A percentile compares a stretch with the other conserved stretches of the same genome.
phyloP scores from a whole-genome alignment of 2,113 vertebrate species.

The Bos indicus region DNA sequence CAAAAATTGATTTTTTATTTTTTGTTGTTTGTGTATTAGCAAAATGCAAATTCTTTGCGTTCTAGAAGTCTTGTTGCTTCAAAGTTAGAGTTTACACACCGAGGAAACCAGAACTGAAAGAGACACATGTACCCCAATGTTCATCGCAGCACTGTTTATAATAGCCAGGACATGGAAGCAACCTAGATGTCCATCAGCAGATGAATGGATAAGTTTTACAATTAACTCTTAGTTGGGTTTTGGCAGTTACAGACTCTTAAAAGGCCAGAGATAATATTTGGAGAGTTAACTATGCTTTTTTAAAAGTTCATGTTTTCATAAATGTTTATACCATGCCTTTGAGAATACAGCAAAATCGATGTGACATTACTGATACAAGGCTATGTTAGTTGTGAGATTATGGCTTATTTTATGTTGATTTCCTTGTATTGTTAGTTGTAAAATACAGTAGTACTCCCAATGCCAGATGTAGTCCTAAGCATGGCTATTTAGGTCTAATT shows the following conservation, averaged over 20 bases:
- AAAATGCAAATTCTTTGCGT: not conserved
- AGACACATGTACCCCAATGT: too few species aligned
- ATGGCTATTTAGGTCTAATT: not conserved
- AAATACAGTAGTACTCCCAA: not conserved
- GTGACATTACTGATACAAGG: not conserved
- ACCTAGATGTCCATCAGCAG: too few species aligned
- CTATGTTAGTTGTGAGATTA: not conserved
- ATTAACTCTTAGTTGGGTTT: not conserved
- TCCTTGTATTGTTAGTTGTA: not conserved
- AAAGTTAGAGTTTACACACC: not conserved
- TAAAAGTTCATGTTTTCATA: not conserved
- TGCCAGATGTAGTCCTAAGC: too few species aligned
- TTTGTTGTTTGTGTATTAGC: not conserved
- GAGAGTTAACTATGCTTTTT: not conserved
- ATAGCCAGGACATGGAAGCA: too few species aligned
- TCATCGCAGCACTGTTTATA: too few species aligned
- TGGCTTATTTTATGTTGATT: not conserved
- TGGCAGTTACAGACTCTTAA: not conserved
- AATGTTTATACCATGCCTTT: not conserved
- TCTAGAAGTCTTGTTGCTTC: not conserved
- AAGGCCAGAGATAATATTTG: not conserved
- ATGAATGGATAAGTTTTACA: not conserved
- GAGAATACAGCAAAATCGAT: not conserved
- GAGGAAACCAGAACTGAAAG: too few species aligned
- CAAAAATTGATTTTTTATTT: not conserved